Conservation (phyloP, 2,113 vertebrate species). For the Prionailurus bengalensis region DNA sequence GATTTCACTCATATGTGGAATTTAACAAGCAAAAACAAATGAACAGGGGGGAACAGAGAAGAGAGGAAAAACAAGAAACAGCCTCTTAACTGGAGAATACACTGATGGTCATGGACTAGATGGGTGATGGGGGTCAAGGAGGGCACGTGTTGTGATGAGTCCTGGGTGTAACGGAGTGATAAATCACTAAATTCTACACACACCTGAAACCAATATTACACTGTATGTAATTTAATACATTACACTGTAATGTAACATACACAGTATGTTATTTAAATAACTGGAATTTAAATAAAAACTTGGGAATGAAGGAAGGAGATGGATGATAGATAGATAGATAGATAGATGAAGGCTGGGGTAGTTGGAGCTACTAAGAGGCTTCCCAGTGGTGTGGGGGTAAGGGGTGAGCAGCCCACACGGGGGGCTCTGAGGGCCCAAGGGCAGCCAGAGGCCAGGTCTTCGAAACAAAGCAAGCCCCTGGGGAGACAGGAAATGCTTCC, state of each 20-base stretch:
- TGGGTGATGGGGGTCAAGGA: neutral
- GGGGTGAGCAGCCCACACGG: rapidly evolving
- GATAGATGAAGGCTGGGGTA: neutral
- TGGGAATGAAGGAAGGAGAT: no score
- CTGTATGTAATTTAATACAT: neutral
- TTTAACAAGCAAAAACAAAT: neutral
- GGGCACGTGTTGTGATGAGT: neutral
- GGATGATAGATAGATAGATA: no score
- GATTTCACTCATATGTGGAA: neutral
- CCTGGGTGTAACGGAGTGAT: rapidly evolving
- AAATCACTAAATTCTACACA: neutral
- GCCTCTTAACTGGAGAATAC: neutral
- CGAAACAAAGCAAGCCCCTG: neutral
- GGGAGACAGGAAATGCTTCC: neutral
- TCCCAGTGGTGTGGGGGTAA: neutral
- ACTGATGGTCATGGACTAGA: neutral
- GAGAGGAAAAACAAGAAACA: neutral
- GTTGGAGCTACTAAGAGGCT: no score
- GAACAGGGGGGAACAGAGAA: neutral
- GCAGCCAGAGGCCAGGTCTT: neutral
- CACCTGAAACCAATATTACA: neutral
- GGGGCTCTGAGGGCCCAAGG: neutral
- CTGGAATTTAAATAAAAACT: neutral
- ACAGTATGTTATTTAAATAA: no score
- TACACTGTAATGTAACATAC: no score